Evolutionary conservation across 2,113 vertebrate genomes (phyloP).

Genomic region (Bombycilla garrulus): DNA sequence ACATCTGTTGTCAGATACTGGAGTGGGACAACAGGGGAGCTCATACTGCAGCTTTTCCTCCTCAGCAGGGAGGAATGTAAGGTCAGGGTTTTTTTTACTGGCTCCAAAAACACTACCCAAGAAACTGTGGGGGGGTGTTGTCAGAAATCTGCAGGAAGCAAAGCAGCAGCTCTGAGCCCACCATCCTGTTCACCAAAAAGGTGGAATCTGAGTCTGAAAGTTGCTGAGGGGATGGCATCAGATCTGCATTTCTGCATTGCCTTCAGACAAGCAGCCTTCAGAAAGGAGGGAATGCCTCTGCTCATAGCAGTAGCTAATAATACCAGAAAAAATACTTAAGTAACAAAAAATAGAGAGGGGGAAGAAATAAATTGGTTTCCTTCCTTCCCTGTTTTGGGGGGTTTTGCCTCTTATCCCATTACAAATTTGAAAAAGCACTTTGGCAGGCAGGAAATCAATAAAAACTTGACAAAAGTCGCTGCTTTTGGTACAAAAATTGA

Average conservation of each 20-base stretch:
- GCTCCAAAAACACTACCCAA: background rate
- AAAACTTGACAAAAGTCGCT: background rate
- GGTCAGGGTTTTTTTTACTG: background rate
- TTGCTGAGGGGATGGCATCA: background rate
- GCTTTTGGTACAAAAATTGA: slow-evolving; percentile 3
- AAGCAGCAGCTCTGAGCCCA: background rate
- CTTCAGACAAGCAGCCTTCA: background rate
- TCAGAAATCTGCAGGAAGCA: background rate
- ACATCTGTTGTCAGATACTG: background rate
- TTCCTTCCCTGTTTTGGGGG: background rate
- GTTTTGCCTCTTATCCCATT: background rate
- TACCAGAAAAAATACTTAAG: background rate
- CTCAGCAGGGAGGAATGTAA: background rate
- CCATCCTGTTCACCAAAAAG: background rate
- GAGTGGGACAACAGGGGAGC: background rate
- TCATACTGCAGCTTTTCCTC: background rate
- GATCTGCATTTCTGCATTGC: background rate
- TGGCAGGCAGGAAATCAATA: background rate
- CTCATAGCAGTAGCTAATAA: background rate
- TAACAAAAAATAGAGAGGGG: background rate
- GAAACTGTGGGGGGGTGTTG: rapidly evolving
- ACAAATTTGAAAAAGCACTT: background rate
- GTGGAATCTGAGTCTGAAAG: background rate
- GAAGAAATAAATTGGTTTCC: background rate
- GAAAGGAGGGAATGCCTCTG: background rate